These are phyloP conservation scores for Augochlorella aurata DNA, from an alignment of 2,888 invertebrate species.

Conservation along the genomic window DNA sequence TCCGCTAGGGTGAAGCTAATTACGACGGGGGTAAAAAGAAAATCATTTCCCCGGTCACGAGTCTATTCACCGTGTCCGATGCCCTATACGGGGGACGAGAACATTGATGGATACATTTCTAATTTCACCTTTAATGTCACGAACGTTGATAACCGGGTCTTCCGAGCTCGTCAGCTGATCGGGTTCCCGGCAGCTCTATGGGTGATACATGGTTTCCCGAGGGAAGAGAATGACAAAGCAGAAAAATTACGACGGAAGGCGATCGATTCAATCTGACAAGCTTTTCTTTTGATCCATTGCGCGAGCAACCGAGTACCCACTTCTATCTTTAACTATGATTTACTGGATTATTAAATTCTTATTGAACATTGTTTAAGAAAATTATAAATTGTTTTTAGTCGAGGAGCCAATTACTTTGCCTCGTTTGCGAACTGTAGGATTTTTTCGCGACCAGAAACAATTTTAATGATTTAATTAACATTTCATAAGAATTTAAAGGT, in stretches of 20 bases:
- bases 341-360: no score
- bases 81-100: not conserved
- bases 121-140: slow-evolving; percentile 39
- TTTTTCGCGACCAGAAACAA: no score
- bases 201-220: not conserved
- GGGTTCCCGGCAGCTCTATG: not conserved
- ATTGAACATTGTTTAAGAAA: no score
- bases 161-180: slow-evolving; percentile 17
- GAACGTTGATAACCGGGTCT: slow-evolving; percentile 8
- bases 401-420: no score
- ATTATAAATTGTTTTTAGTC: no score
- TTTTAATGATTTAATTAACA: no score
- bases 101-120: slow-evolving; percentile 23
- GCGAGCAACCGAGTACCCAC: no score
- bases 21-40: slow-evolving; percentile 30
- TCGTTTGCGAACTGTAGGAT: no score
- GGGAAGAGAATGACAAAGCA: not conserved
- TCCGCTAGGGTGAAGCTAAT: slow-evolving; percentile 26
- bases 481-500: no score
- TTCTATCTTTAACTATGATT: no score
- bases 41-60: slow-evolving; percentile 41
- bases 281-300: not conserved
- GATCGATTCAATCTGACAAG: not conserved
- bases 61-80: slow-evolving; percentile 16
- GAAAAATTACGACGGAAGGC: not conserved